Percentiles rank a stretch among this genome's conserved stretches.
Conservation (phyloP, 1,140 invertebrate genomes). For the Antheraea mylitta region DNA sequence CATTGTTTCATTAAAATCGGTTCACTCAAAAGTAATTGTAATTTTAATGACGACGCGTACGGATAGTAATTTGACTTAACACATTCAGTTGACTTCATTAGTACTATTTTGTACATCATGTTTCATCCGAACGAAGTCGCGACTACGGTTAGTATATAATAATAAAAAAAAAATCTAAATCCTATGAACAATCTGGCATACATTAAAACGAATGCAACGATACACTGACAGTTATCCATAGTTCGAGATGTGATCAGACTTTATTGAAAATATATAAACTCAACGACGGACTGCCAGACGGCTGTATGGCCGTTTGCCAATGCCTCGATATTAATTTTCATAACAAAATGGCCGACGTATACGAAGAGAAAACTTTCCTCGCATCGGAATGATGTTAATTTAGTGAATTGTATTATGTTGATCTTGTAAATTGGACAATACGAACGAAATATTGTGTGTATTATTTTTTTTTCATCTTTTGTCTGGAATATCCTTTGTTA, state of each 20-base stretch:
- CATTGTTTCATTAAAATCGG: no score
- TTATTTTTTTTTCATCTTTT: not conserved
- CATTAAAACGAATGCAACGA: not conserved
- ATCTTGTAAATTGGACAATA: not conserved
- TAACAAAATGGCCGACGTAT: not conserved
- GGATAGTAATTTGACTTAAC: no score
- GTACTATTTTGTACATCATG: no score
- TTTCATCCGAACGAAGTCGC: not conserved
- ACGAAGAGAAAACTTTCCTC: not conserved
- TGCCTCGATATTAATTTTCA: not conserved
- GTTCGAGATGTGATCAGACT: not conserved
- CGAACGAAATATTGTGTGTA: not conserved
- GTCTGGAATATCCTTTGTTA: not conserved
- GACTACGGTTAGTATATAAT: not conserved
- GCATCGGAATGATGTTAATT: not conserved
- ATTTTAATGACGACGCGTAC: no score
- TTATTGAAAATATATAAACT: conserved; percentile 2
- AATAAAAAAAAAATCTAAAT: not conserved
- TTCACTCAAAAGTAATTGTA: no score
- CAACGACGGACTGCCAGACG: not conserved
- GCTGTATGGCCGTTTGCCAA: not conserved
- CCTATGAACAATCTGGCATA: no score
- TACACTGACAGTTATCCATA: not conserved
- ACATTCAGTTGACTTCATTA: no score
- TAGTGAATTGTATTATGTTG: not conserved